phyloP scores from a whole-genome alignment of 2,113 vertebrate genomes.

The Piprites chloris region DNA sequence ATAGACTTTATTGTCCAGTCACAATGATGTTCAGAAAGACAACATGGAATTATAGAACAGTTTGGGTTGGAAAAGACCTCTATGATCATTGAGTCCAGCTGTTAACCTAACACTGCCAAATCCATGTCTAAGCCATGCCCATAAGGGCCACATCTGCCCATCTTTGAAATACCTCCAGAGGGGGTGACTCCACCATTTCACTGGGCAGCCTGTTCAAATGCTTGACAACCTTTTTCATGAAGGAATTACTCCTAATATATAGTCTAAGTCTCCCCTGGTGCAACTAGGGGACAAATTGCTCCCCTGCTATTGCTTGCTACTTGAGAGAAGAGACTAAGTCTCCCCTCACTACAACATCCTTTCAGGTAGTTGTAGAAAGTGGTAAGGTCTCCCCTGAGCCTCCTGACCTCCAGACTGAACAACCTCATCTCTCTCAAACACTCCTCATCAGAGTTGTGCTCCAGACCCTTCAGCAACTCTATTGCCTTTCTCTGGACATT shows the following conservation, averaged over 20 bases:
- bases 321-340: background rate
- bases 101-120: background rate
- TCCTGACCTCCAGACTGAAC: background rate
- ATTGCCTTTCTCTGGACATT: accelerated
- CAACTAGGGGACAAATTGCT: background rate
- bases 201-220: background rate
- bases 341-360: background rate
- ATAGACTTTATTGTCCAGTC: background rate
- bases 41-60: accelerated
- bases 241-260: background rate
- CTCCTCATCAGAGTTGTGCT: background rate
- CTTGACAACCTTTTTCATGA: background rate
- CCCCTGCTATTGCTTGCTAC: background rate
- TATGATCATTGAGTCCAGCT: too few species aligned
- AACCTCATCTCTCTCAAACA: accelerated
- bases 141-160: background rate
- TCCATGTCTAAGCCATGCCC: background rate
- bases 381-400: background rate
- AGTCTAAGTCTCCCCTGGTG: background rate
- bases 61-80: background rate
- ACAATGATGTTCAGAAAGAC: background rate
- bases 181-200: background rate
- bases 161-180: background rate
- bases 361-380: background rate
- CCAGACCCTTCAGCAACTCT: background rate